phyloP scores from a whole-genome alignment of 2,113 vertebrate genomes.

The Tringa solitaria region DNA sequence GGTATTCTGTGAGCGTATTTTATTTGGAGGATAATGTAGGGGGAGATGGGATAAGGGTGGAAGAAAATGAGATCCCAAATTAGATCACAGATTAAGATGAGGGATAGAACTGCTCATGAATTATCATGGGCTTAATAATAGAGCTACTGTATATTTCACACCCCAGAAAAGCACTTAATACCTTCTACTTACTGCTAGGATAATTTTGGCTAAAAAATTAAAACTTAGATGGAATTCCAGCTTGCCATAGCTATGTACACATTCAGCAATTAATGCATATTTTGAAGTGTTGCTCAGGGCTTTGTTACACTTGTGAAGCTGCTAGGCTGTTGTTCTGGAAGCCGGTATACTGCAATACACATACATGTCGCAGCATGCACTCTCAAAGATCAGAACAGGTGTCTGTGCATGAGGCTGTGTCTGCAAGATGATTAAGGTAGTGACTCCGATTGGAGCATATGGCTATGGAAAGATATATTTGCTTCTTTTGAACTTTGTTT shows the following conservation, averaged over 20 bases:
- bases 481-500: not conserved
- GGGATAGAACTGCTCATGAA: conserved; percentile 23
- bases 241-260: not conserved
- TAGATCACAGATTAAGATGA: conserved; percentile 47
- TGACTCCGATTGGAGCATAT: not conserved
- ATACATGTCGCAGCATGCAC: accelerated
- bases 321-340: not conserved
- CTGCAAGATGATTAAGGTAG: not conserved
- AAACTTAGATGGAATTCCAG: not conserved
- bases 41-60: conserved; percentile 23
- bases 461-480: not conserved
- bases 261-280: not conserved
- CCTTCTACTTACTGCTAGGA: not conserved
- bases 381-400: not conserved
- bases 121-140: conserved; percentile 12
- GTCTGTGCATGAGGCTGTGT: not conserved
- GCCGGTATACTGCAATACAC: accelerated
- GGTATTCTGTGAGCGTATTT: conserved; percentile 57
- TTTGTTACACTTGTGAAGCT: not conserved
- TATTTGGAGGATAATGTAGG: conserved; percentile 49
- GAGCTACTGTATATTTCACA: conserved; percentile 7
- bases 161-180: not conserved
- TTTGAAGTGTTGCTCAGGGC: not conserved
- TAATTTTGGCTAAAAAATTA: not conserved
- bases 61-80: conserved; percentile 52